Base-by-base conservation (phyloP, 2,888 invertebrate species). In the Homarus gammarus region DNA sequence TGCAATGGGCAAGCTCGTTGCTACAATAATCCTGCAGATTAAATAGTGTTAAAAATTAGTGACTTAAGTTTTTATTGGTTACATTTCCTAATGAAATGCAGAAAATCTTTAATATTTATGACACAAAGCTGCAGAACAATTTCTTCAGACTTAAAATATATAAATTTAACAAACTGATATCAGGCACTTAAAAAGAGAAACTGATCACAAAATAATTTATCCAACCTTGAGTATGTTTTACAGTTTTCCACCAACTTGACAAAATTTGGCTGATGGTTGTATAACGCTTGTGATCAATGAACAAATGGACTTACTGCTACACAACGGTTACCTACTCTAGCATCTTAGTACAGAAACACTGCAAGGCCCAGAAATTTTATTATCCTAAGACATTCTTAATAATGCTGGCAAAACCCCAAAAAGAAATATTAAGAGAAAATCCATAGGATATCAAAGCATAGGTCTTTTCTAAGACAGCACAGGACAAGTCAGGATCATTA, bases 301-400 rank as follows among this genome's bases (percentile, higher is more conserved):
- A 49, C 33, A 44, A 68, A 56, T 56, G 81, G 70, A 70, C 82
- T 83, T 83, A 83, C 44, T 83, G 49, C 82, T 83, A 83, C n/a
- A 83, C 82, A 83, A 64, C 68, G 68, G 38, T 70, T 68, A 83
- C 82, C 70, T 83, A 83, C 82, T 44, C 82, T 83, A 83, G 38
- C 31, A 83, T 83, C 70, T 83, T 64, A 18, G 18, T 68, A 70
- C 82, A 83, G n/a, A 18, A 44, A 83, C 82, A 83, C 68, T 83
- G 70, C 68, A 70, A 68, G 82, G 70, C 82, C 82, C 40, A 70
- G 31, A n/a, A 61, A 61, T 61, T 61, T 61, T 51, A 27, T n/a
- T 79, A 64, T 40, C 49, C 49, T 31, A 49, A 49, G 49, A 8
- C n/a, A 78, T 49, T n/a, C 27, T 27, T 18, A 44, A 44, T 49